A percentile compares a stretch with the other conserved stretches of the same genome.
Conservation (phyloP, 2,888 invertebrate species). For the Synanthedon tipuliformis region DNA sequence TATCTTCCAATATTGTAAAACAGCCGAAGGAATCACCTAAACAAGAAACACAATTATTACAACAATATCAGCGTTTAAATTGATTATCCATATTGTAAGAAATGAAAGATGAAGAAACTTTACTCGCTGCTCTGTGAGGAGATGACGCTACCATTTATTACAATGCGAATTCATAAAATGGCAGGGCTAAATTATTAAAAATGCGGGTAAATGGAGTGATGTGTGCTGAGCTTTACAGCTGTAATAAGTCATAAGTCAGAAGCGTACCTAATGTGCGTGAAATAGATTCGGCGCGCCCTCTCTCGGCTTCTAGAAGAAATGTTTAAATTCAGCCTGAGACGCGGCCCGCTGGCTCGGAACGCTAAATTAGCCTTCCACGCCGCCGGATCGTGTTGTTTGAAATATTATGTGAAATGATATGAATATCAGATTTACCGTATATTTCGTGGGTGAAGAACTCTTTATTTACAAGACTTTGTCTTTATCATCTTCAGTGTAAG, state of each 20-base stretch:
- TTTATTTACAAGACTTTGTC: conserved; percentile 1
- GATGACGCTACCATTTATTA: not conserved
- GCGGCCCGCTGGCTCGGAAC: conserved; percentile 36
- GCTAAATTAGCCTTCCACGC: conserved; percentile 46
- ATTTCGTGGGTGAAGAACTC: conserved; percentile 1
- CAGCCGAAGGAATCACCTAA: no score
- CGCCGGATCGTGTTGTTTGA: conserved; percentile 38
- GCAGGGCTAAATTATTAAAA: conserved; percentile 30
- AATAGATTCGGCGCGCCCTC: conserved; percentile 54
- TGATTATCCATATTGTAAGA: no score
- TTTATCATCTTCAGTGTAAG: not conserved
- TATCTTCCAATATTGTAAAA: no score
- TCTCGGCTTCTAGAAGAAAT: conserved; percentile 44
- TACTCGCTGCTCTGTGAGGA: not conserved
- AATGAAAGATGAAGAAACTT: not conserved
- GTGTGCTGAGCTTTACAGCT: conserved; percentile 57
- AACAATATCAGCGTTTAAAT: no score
- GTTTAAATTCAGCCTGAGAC: conserved; percentile 33
- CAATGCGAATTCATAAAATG: conserved; percentile 3
- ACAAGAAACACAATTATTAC: no score
- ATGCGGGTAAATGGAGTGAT: conserved; percentile 47
- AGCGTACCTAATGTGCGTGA: conserved; percentile 50
- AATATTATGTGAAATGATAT: conserved; percentile 40
- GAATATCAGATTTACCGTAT: conserved; percentile 20
- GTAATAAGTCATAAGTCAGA: conserved; percentile 57